Evolutionary conservation across 2,797 vertebrate genomes (phyloP), one percentile per base, ranked within the genome.

Genomic region (Hephaestus fuliginosus): DNA sequence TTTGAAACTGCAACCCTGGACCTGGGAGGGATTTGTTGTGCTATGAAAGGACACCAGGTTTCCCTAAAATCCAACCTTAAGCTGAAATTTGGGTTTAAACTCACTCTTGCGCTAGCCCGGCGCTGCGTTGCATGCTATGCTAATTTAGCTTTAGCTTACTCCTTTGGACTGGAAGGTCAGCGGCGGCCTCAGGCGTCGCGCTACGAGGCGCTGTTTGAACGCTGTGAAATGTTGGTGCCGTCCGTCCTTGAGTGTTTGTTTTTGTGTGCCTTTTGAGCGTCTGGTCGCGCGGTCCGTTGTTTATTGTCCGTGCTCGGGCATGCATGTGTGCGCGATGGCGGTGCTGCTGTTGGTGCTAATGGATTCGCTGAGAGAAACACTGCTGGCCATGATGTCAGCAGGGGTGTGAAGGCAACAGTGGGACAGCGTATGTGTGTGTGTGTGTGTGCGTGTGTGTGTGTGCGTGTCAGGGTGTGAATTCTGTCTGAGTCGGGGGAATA

Each of bases 401-500:
- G 92, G 93, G 88, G 93, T 94, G 93, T 90, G 91, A 94, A 93
- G 55, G 69, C 81, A 83, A 73, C 46, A 22, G 80, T 71, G 62
- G 79, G 71, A 70, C 12, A 4, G 25, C 14, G 20, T 78, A 74
- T 79, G 81, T 78, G 80, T 20, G 41, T 76, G 51, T 80, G 79
- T 60, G 70, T 28, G 51, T 66, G 43, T 74, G 64, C 58, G 65
- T 60, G 53, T 69, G 72, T n/a, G 64, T 74, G 30, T 30, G 30
- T 30, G 30, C 30, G 30, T 30, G 76, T 81, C 63, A 25, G 48
- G 55, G 76, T 81, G 79, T 82, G 81, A 89, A 80, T 70, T 69
- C 60, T 51, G 81, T 69, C 63, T 33, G 70, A 75, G 76, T 83
- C 60, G 22, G 46, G 83, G 82, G 87, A 89, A 90, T 86, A 91